phyloP scores from a whole-genome alignment of 2,797 vertebrate genomes.

The Threskiornis aethiopicus region DNA sequence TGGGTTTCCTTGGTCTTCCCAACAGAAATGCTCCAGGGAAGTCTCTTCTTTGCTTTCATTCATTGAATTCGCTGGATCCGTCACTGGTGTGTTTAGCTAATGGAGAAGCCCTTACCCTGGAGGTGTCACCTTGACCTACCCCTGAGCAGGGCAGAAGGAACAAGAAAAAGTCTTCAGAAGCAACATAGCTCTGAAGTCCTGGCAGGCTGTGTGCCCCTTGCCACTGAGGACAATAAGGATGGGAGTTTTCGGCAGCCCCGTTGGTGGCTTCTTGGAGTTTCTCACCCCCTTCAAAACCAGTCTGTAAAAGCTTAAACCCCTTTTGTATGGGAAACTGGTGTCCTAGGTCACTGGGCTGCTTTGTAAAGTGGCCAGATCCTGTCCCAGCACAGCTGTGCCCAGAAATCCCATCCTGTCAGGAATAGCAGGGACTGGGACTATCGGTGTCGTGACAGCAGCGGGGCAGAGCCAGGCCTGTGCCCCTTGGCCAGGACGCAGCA shows the following conservation, averaged over 20 bases:
- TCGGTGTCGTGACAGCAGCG: background rate
- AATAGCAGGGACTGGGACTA: background rate
- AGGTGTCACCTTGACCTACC: background rate
- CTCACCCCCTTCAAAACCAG: background rate
- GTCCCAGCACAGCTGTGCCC: background rate
- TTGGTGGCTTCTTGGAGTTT: background rate
- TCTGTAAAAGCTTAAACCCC: background rate
- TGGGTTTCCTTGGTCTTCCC: background rate
- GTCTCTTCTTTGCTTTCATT: background rate
- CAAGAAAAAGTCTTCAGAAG: background rate
- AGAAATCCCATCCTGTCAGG: background rate
- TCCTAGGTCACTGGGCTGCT: background rate
- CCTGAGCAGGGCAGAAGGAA: background rate
- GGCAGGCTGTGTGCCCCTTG: background rate
- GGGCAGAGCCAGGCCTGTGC: background rate
- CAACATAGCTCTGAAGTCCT: background rate
- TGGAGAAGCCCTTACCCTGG: background rate
- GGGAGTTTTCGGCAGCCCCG: background rate
- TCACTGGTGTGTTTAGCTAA: background rate
- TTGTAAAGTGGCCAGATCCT: background rate
- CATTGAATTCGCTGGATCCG: background rate
- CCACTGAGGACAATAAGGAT: background rate
- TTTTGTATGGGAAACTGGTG: background rate
- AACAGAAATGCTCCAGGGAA: background rate
- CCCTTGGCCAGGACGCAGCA: background rate